These are phyloP conservation scores for Tursiops truncatus DNA, from an alignment of 2,113 vertebrate genomes.

Conservation along the genomic window DNA sequence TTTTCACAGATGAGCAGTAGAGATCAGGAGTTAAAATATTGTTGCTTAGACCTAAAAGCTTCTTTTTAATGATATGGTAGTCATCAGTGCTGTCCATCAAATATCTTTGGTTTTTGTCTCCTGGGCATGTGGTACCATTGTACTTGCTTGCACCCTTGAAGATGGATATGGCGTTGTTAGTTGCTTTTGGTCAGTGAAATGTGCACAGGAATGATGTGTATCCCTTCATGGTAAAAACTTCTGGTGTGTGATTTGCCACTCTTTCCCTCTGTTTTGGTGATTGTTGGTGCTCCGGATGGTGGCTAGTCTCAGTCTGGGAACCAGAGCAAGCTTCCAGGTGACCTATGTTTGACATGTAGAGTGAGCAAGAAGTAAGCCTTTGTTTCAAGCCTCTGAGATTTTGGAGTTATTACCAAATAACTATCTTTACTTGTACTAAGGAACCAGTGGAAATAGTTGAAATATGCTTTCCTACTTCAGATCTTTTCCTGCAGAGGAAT, in stretches of 20 bases:
- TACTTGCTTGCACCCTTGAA: background rate
- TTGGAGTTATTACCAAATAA: background rate
- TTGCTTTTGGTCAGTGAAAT: constrained; percentile 33
- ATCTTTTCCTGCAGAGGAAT: background rate
- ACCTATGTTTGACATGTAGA: background rate
- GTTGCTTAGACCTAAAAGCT: constrained; percentile 32
- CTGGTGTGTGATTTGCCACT: background rate
- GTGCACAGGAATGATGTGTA: background rate
- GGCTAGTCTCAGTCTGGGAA: background rate
- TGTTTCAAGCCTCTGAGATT: background rate
- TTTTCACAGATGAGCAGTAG: constrained; percentile 42
- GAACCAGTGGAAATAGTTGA: constrained; percentile 6
- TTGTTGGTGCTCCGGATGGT: background rate
- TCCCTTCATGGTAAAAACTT: background rate
- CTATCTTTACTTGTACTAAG: background rate
- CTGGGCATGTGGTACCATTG: background rate
- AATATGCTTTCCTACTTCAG: constrained; percentile 17
- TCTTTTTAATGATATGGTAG: background rate
- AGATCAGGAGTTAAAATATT: constrained; percentile 43
- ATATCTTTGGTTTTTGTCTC: background rate
- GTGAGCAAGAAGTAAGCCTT: constrained; percentile 14
- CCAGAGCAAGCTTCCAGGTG: background rate
- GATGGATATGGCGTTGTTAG: background rate
- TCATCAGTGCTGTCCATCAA: background rate
- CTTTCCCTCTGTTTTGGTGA: background rate